Percentiles rank a stretch among this genome's conserved stretches.
Evolutionary conservation across 2,797 vertebrate genomes (phyloP).

Genomic region (Muscicapa comitata): DNA sequence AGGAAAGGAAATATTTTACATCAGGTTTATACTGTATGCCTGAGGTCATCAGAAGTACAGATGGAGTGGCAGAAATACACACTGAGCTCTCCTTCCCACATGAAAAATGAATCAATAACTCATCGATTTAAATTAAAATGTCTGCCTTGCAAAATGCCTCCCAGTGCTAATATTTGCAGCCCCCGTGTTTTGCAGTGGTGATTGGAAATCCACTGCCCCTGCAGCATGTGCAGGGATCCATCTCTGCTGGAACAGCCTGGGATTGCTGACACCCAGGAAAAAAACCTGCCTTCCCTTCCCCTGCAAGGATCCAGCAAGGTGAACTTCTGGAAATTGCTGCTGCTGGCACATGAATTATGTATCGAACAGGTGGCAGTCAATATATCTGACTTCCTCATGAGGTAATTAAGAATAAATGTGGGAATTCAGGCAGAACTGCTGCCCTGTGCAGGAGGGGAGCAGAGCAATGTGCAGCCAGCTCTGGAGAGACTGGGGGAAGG

Average conservation of each 20-base stretch:
- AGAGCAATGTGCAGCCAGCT: fast-evolving
- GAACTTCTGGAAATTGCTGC: conserved; percentile 36
- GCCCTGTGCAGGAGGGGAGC: fast-evolving
- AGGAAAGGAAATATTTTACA: conserved; percentile 58
- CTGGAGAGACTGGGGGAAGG: not conserved
- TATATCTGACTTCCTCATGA: conserved; percentile 6
- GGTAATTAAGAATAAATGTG: conserved; percentile 51
- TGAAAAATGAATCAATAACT: conserved; percentile 58
- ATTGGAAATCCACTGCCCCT: not conserved
- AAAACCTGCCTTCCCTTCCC: not conserved
- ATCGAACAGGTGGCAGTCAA: not conserved
- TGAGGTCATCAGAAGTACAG: conserved; percentile 62
- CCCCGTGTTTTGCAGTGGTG: fast-evolving
- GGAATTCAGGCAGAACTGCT: conserved; percentile 36
- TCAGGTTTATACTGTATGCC: conserved; percentile 22
- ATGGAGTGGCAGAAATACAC: conserved; percentile 49
- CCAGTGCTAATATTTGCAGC: not conserved
- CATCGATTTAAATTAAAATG: conserved; percentile 57
- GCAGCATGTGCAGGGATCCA: not conserved
- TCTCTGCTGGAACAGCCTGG: not conserved
- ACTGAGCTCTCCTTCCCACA: conserved; percentile 11
- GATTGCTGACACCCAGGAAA: not conserved
- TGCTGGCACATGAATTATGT: conserved; percentile 28
- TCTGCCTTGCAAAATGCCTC: conserved; percentile 51
- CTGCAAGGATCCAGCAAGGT: conserved; percentile 26